Conservation (phyloP, 2,888 invertebrate genomes). For the Stenoptilia bipunctidactyla region DNA sequence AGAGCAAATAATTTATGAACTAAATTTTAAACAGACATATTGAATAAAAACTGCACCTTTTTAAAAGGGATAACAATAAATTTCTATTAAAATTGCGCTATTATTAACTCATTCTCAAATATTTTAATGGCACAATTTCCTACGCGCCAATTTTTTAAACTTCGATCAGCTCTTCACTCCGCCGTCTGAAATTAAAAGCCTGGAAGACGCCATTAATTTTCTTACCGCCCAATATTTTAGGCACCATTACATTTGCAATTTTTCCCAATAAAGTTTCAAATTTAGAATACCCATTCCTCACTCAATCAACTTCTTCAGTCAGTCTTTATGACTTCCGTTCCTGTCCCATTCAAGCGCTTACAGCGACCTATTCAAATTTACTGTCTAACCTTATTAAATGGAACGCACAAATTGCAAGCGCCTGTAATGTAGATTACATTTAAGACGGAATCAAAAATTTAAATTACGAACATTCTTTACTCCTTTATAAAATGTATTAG, state of each 20-base stretch:
- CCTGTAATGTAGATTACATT: slow-evolving; percentile 25
- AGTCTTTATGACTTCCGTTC: slow-evolving; percentile 36
- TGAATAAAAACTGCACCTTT: too few relatives aligned
- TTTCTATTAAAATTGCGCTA: too few relatives aligned
- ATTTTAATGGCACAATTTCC: too few relatives aligned
- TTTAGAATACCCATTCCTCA: slow-evolving; percentile 33
- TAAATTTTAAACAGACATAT: too few relatives aligned
- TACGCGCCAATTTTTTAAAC: slow-evolving; percentile 21
- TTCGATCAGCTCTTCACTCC: slow-evolving; percentile 36
- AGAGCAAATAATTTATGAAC: too few relatives aligned
- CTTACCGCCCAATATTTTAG: slow-evolving; percentile 18
- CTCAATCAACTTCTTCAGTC: slow-evolving; percentile 39
- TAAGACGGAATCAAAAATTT: slow-evolving; percentile 54
- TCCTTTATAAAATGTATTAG: not conserved
- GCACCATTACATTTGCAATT: slow-evolving; percentile 38
- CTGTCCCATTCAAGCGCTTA: slow-evolving; percentile 23
- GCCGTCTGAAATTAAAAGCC: slow-evolving; percentile 26
- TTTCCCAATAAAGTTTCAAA: slow-evolving; percentile 44
- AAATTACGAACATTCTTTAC: slow-evolving; percentile 47
- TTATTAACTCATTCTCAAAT: too few relatives aligned
- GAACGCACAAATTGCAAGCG: slow-evolving; percentile 35
- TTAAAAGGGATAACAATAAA: too few relatives aligned
- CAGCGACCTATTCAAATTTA: slow-evolving; percentile 27
- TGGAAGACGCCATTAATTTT: slow-evolving; percentile 24
- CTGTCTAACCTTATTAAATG: slow-evolving; percentile 41